A percentile compares a stretch with the other conserved stretches of the same genome.
phyloP scores from a whole-genome alignment of 2,797 vertebrate genomes.

The Gymnoscopelus microlampas region DNA sequence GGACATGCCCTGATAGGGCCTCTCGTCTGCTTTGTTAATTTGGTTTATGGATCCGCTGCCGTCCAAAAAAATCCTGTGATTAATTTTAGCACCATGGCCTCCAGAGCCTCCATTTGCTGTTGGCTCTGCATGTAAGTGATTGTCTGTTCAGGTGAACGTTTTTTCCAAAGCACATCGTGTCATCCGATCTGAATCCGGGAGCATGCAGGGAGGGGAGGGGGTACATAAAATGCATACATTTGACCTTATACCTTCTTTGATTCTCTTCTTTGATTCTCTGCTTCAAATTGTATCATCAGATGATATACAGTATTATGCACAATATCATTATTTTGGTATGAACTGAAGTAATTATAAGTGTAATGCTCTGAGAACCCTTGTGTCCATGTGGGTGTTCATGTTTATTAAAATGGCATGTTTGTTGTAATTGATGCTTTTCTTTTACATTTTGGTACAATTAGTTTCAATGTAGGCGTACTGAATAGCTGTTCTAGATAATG shows the following conservation, averaged over 20 bases:
- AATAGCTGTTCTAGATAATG: too few relatives aligned
- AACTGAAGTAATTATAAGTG: too few relatives aligned
- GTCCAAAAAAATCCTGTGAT: constrained; percentile 58
- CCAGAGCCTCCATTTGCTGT: constrained; percentile 38
- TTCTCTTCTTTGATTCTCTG: too few relatives aligned
- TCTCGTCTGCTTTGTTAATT: constrained; percentile 65
- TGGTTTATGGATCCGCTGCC: constrained; percentile 57
- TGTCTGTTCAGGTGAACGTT: constrained; percentile 20
- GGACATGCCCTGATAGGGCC: constrained; percentile 52
- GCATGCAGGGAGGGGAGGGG: not conserved
- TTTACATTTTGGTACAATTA: too few relatives aligned
- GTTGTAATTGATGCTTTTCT: too few relatives aligned
- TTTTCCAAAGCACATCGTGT: constrained; percentile 32
- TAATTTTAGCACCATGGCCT: constrained; percentile 58
- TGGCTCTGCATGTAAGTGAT: constrained; percentile 42
- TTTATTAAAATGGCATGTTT: too few relatives aligned
- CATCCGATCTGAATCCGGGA: not conserved
- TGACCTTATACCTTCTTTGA: too few relatives aligned
- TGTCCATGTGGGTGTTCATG: too few relatives aligned
- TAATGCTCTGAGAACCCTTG: too few relatives aligned
- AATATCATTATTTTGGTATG: too few relatives aligned
- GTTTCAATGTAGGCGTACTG: too few relatives aligned
- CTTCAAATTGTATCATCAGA: not conserved
- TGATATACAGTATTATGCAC: too few relatives aligned
- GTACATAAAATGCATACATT: not conserved